Conservation (phyloP, 1,140 invertebrate genomes). For the Andricus grossulariae region DNA sequence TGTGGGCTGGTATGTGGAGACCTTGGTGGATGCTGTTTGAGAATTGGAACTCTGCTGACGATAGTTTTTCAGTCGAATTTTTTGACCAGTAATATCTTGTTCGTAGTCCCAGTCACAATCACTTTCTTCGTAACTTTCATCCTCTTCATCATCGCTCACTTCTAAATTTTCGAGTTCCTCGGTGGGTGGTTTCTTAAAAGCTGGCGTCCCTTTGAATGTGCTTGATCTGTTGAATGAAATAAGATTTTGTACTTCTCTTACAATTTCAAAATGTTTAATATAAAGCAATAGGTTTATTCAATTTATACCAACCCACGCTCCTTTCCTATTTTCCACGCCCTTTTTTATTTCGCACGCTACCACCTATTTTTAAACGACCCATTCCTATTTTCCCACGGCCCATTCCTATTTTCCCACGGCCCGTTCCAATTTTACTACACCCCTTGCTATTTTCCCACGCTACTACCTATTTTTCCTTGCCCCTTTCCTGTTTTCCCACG, state of each 20-base stretch:
- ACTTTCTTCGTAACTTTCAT: constrained; percentile 59
- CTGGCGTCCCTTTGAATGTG: constrained; percentile 36
- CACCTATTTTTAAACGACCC: too few relatives aligned
- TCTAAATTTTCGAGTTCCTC: constrained; percentile 34
- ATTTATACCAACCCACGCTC: too few relatives aligned
- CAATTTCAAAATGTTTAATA: too few relatives aligned
- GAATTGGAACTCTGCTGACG: constrained; percentile 64
- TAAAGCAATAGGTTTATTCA: too few relatives aligned
- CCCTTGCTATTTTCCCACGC: too few relatives aligned
- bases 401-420: too few relatives aligned
- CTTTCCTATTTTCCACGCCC: too few relatives aligned
- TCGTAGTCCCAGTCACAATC: constrained; percentile 64
- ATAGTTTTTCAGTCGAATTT: constrained; percentile 45
- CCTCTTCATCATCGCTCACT: constrained; percentile 49
- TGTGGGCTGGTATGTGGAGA: constrained; percentile 85
- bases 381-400: too few relatives aligned
- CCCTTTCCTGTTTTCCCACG: too few relatives aligned
- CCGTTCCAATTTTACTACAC: too few relatives aligned
- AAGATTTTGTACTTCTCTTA: constrained; percentile 36
- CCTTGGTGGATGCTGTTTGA: constrained; percentile 80
- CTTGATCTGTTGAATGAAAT: constrained; percentile 54
- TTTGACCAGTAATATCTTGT: constrained; percentile 59
- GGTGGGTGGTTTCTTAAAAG: background rate
- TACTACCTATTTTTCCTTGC: too few relatives aligned
- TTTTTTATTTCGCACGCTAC: too few relatives aligned